A percentile compares a stretch with the other conserved stretches of the same genome.
These are phyloP conservation scores for Leptodactylus fallax DNA, from an alignment of 2,797 vertebrate genomes.

Conservation along the genomic window DNA sequence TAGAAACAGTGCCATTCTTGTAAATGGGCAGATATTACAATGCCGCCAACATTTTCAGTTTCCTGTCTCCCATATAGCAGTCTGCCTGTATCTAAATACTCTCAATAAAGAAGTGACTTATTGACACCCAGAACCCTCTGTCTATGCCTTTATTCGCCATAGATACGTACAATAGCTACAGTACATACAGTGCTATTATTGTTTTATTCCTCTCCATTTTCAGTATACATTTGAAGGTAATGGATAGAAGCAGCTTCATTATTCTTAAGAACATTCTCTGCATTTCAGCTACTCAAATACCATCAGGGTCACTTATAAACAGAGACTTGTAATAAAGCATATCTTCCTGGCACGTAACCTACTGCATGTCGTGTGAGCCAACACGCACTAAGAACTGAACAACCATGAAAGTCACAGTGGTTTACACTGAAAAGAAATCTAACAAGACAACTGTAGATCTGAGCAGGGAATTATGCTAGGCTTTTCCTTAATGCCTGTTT, in stretches of 20 bases:
- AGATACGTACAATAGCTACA: neutral
- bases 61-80: no score
- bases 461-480: neutral
- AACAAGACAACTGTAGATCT: neutral
- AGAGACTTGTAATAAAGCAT: conserved; percentile 25
- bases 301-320: conserved; percentile 37
- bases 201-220: conserved; percentile 25
- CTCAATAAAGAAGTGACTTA: no score
- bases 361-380: conserved; percentile 22
- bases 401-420: conserved; percentile 34
- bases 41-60: no score
- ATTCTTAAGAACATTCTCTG: conserved; percentile 30
- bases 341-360: conserved; percentile 30
- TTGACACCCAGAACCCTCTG: neutral
- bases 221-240: neutral
- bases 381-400: conserved; percentile 29
- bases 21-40: no score
- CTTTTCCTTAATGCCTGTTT: conserved; percentile 26
- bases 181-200: neutral
- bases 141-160: neutral
- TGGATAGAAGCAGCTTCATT: neutral
- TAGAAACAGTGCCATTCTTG: no score
- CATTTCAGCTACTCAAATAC: conserved; percentile 54
- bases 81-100: no score
- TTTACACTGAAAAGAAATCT: conserved; percentile 4